Base-by-base conservation (phyloP, 2,113 vertebrate genomes). In the Zosterops pallidus region DNA sequence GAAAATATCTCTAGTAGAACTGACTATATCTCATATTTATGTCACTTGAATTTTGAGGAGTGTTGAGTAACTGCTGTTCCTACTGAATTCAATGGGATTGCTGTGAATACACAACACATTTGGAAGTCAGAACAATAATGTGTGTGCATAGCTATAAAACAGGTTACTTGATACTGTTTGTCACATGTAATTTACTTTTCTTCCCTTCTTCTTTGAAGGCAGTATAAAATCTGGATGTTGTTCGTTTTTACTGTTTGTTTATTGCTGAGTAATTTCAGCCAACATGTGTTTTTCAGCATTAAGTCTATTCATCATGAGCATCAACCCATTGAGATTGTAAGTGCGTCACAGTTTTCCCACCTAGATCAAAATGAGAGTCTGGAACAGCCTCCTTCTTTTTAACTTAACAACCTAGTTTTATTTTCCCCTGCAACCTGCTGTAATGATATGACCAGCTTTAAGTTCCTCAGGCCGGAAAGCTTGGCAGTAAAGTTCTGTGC, bases 321-420 rank as follows among this genome's bases (percentile, higher is more conserved):
- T 92, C 89, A 91, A 78, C 65, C 65, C 74, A 72, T 71, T 89
- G 92, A 92, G 33, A 82, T 50, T 68, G 21, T 86, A 90, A 86
- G 41, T 57, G 83, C 4, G 4, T 94, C 88, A 89, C 71, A 82
- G 57, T 95, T 96, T 96, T 94, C 94, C 94, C 90, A 96, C 88
- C 94, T 96, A 93, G 96, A 97, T 96, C 95, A 95, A 95, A 96
- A 96, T 84, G 62, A 90, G 76, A 89, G 72, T 86, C 86, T 95
- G 95, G 71, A 97, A 89, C 80, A 93, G 65, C 76, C 76, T 78
- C 13, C 76, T 90, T 90, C 72, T 62, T 78, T 87, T 55, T 53
- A 63, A 83, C 75, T 87, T 78, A 84, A 90, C 83, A 64, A 82
- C 53, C 75, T 77, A 60, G 14, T 90, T 95, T 83, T 76, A 89